Evolutionary conservation across 2,797 vertebrate genomes (phyloP).

Genomic region (Trichosurus vulpecula): DNA sequence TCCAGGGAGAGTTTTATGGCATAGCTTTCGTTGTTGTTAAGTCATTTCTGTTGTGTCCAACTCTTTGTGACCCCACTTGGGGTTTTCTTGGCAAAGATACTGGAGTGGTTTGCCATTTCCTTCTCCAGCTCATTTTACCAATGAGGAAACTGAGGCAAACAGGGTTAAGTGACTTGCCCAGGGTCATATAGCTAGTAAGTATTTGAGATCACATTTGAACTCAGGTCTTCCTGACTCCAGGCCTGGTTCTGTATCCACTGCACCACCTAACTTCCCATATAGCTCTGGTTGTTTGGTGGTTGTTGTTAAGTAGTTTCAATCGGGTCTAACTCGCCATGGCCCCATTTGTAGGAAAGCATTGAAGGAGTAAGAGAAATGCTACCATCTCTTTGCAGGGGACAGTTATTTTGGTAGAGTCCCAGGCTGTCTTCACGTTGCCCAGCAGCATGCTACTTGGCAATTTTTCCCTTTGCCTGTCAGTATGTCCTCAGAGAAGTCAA

Average conservation of each 20-base stretch:
- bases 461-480: background rate
- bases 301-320: background rate
- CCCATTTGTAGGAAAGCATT: background rate
- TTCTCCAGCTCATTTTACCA: background rate
- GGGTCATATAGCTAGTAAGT: background rate
- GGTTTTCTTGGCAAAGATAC: background rate
- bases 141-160: background rate
- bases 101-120: background rate
- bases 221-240: background rate
- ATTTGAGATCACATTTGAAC: background rate
- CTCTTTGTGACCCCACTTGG: background rate
- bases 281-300: background rate
- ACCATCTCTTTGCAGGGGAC: background rate
- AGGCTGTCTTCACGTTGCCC: background rate
- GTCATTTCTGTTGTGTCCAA: background rate
- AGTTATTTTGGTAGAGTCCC: background rate
- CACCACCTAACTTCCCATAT: background rate
- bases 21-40: background rate
- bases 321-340: background rate
- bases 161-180: background rate
- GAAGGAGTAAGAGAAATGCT: background rate
- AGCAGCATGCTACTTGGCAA: background rate
- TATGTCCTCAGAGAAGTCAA: background rate
- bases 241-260: background rate
- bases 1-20: background rate